These are phyloP conservation scores for Actenoides hombroni DNA, from an alignment of 2,113 vertebrate species.

Conservation along the genomic window DNA sequence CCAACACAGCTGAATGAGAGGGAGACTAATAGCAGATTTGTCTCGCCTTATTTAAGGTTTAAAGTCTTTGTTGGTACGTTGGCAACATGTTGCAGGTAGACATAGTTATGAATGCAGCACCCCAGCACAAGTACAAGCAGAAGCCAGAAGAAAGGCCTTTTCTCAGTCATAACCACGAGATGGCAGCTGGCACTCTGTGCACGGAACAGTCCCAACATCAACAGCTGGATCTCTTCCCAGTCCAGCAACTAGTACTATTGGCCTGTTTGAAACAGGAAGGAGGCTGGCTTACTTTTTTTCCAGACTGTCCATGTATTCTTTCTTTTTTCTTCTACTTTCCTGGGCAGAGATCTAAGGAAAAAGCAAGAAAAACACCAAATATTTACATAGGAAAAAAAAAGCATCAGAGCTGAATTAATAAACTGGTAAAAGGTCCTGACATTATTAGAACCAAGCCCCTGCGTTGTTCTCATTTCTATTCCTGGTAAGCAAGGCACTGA, in stretches of 20 bases:
- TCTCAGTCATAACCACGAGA: slow-evolving; percentile 69
- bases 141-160: neutral
- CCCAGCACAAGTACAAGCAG: neutral
- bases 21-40: neutral
- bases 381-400: slow-evolving; percentile 5
- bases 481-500: slow-evolving; percentile 7
- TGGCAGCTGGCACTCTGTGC: slow-evolving; percentile 62
- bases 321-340: slow-evolving; percentile 98
- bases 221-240: slow-evolving; percentile 57
- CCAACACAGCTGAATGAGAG: neutral
- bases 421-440: neutral
- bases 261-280: neutral
- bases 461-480: neutral
- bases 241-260: neutral
- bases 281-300: slow-evolving; percentile 91
- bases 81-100: neutral
- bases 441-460: neutral
- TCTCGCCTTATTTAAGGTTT: neutral
- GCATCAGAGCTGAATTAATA: neutral
- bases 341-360: slow-evolving; percentile 92
- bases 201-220: neutral
- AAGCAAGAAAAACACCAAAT: slow-evolving; percentile 9
- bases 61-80: neutral
- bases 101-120: neutral
- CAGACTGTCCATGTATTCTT: slow-evolving; percentile 97